Percentiles rank a stretch among this genome's conserved stretches.
Conservation (phyloP, 2,113 vertebrate species). For the Actenoides hombroni region DNA sequence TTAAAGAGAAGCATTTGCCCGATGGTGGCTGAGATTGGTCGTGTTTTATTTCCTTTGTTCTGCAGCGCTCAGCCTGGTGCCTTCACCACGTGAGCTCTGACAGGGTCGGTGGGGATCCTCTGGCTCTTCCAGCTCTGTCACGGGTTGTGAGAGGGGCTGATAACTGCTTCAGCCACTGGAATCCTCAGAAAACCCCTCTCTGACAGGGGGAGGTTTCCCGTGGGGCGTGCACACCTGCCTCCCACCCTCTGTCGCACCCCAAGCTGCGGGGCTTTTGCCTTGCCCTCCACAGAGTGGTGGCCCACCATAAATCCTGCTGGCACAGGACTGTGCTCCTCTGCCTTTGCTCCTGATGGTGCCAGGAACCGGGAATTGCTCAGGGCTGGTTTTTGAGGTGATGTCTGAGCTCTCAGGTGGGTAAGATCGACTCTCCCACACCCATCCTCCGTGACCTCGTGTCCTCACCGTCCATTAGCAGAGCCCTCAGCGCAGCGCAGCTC, state of each 20-base stretch:
- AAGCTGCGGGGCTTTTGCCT: neutral
- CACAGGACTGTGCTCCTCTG: neutral
- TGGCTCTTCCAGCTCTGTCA: neutral
- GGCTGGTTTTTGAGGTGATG: neutral
- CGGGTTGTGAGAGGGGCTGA: neutral
- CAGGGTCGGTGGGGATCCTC: accelerated
- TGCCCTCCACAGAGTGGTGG: neutral
- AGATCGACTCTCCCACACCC: neutral
- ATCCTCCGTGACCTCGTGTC: neutral
- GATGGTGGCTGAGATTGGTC: neutral
- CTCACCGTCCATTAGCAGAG: neutral
- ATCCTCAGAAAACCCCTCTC: neutral
- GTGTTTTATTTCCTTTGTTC: neutral
- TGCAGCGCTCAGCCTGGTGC: neutral
- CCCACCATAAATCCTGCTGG: too few species aligned
- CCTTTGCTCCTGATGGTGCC: neutral
- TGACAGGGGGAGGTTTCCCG: neutral
- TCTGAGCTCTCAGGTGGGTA: neutral
- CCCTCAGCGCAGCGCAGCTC: neutral
- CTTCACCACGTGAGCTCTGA: accelerated
- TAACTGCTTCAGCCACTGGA: neutral
- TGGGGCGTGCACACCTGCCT: accelerated
- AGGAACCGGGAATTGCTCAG: neutral
- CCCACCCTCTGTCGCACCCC: neutral
- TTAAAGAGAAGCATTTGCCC: neutral